Evolutionary conservation across 2,797 vertebrate species (phyloP).

Genomic region (Sarcophilus harrisii): DNA sequence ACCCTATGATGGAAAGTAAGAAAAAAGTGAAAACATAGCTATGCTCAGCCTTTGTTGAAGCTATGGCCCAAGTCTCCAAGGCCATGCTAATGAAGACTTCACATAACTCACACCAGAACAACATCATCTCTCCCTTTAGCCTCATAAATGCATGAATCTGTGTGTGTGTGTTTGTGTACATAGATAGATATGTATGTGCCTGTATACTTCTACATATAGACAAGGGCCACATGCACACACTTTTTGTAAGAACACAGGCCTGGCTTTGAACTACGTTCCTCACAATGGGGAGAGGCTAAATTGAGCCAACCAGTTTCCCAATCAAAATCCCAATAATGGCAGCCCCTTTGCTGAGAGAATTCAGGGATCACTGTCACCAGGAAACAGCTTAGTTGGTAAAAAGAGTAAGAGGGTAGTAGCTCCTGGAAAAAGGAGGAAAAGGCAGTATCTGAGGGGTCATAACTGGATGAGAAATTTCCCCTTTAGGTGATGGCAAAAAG

Average conservation of each 20-base stretch:
- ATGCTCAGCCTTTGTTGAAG: background rate
- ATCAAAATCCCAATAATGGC: background rate
- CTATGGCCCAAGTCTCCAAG: background rate
- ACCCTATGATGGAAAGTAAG: conserved; percentile 85
- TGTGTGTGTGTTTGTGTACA: too few relatives aligned
- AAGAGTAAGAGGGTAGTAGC: background rate
- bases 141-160: background rate
- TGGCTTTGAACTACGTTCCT: background rate
- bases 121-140: background rate
- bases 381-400: background rate
- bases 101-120: background rate
- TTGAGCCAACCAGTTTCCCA: background rate
- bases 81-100: background rate
- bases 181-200: too few relatives aligned
- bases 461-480: background rate
- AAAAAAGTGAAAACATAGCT: conserved; percentile 19
- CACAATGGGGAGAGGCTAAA: background rate
- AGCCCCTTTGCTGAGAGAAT: background rate
- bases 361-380: background rate
- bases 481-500: background rate
- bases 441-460: background rate
- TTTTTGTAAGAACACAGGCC: background rate
- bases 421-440: background rate
- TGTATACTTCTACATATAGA: too few relatives aligned
- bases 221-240: too few relatives aligned